Percentiles rank a stretch among this genome's conserved stretches.
phyloP scores from a whole-genome alignment of 2,888 invertebrate genomes.

The Drosophila lacicola region DNA sequence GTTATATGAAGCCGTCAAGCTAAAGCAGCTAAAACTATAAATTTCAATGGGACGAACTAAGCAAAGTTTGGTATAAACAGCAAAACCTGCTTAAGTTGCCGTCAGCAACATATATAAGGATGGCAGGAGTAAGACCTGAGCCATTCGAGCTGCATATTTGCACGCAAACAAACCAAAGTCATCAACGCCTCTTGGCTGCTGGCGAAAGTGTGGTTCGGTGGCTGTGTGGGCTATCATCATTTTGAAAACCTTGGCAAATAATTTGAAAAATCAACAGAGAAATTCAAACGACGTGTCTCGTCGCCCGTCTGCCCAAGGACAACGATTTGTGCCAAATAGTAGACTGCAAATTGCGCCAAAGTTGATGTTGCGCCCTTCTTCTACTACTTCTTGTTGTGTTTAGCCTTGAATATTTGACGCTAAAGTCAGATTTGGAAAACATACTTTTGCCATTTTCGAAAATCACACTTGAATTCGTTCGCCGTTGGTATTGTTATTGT shows the following conservation, averaged over 20 bases:
- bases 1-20: conserved; percentile 58
- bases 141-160: conserved; percentile 46
- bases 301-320: conserved; percentile 51
- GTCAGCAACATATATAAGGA: conserved; percentile 20
- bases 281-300: conserved; percentile 51
- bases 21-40: conserved; percentile 60
- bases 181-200: conserved; percentile 47
- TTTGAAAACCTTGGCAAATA: conserved; percentile 76
- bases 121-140: conserved; percentile 7
- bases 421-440: conserved; percentile 77
- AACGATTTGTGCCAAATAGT: conserved; percentile 60
- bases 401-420: conserved; percentile 69
- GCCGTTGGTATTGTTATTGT: conserved; percentile 39
- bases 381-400: conserved; percentile 34
- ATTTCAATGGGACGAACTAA: conserved; percentile 55
- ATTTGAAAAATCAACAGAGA: conserved; percentile 81
- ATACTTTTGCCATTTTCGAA: conserved; percentile 82
- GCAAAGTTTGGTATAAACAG: conserved; percentile 72
- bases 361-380: conserved; percentile 43
- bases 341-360: conserved; percentile 58
- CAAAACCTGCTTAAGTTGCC: conserved; percentile 60
- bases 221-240: conserved; percentile 57
- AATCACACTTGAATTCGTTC: conserved; percentile 70
- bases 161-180: conserved; percentile 63
- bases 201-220: background rate